These are phyloP conservation scores for Lordiphosa fenestrarum DNA, from an alignment of 2,888 invertebrate genomes.

Conservation along the genomic window DNA sequence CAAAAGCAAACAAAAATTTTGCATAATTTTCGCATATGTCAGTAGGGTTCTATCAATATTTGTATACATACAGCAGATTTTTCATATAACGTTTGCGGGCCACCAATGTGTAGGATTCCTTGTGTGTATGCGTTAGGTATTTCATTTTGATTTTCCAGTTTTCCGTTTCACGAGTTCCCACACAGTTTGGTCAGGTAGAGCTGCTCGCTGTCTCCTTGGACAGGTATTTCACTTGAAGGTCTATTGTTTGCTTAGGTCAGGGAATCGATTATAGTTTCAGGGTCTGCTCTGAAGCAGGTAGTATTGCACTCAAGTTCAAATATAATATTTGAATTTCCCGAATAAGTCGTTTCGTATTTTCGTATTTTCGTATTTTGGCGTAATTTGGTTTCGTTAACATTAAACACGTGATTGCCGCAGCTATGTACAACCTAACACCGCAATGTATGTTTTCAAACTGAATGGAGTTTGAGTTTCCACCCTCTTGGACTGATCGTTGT, in stretches of 20 bases:
- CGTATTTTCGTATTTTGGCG: too few species aligned
- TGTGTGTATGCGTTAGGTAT: conserved; percentile 76
- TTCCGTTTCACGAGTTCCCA: conserved; percentile 26
- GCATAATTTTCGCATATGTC: conserved; percentile 64
- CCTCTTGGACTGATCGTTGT: too few species aligned
- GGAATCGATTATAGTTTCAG: conserved; percentile 8
- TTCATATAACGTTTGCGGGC: conserved; percentile 80
- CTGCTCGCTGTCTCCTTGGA: conserved; percentile 9
- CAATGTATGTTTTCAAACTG: conserved; percentile 49
- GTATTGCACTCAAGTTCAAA: conserved; percentile 55
- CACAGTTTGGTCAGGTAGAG: conserved; percentile 19
- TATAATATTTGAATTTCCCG: conserved; percentile 15
- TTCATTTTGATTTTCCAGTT: conserved; percentile 71
- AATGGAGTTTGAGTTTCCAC: conserved; percentile 14
- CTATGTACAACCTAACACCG: conserved; percentile 62
- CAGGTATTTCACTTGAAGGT: conserved; percentile 44
- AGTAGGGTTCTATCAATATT: conserved; percentile 49
- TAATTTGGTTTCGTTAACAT: conserved; percentile 9
- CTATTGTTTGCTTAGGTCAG: conserved; percentile 58
- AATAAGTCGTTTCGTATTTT: conserved; percentile 25
- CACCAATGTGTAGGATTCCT: conserved; percentile 80
- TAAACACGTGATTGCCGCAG: conserved; percentile 33
- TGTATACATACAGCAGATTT: conserved; percentile 79
- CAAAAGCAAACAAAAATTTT: conserved; percentile 44
- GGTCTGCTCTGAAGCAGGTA: conserved; percentile 43